phyloP scores from a whole-genome alignment of 1,140 invertebrate species.

The Scaptomyza montana region DNA sequence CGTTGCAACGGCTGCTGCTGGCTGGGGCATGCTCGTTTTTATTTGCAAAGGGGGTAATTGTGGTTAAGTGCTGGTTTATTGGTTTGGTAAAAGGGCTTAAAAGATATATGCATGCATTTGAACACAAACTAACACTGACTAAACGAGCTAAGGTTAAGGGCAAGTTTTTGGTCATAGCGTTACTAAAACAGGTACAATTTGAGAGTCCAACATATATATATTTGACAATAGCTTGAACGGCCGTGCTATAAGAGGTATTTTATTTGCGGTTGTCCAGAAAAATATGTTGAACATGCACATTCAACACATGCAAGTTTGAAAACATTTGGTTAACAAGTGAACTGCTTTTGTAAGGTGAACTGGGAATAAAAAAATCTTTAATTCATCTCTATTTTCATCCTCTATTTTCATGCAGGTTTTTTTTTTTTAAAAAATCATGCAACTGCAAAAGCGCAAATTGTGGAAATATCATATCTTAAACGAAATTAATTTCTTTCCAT shows the following conservation, averaged over 20 bases:
- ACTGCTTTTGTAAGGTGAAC: constrained; percentile 3
- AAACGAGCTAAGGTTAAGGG: constrained; percentile 55
- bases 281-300: constrained; percentile 42
- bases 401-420: no score
- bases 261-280: neutral
- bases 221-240: constrained; percentile 34
- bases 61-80: constrained; percentile 82
- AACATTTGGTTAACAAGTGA: constrained; percentile 7
- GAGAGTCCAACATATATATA: constrained; percentile 12
- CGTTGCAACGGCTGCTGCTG: constrained; percentile 47
- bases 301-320: neutral
- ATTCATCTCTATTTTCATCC: no score
- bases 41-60: constrained; percentile 78
- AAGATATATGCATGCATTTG: constrained; percentile 68
- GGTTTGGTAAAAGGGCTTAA: constrained; percentile 78
- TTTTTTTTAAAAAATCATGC: no score
- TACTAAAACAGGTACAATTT: constrained; percentile 12
- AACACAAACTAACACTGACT: constrained; percentile 41
- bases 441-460: constrained; percentile 1
- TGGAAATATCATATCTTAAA: constrained; percentile 7
- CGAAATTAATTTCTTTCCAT: constrained; percentile 61
- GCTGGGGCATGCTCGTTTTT: constrained; percentile 41
- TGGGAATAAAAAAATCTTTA: neutral
- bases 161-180: constrained; percentile 29
- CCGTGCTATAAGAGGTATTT: neutral